phyloP scores from a whole-genome alignment of 2,888 invertebrate species.

The Steinernema carpocapsae region DNA sequence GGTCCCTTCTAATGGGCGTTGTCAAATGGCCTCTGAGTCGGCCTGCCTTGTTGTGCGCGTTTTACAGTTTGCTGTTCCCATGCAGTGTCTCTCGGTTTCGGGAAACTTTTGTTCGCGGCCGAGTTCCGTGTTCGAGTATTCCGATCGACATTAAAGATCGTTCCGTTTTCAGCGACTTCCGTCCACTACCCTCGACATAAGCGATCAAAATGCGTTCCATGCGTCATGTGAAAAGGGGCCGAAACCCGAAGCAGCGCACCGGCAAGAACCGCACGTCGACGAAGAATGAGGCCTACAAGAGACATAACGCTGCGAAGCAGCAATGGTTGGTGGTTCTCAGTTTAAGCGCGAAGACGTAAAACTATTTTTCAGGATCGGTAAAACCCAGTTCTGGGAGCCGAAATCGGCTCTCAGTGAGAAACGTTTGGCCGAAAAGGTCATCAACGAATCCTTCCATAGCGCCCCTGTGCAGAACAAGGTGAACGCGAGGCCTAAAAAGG shows the following conservation, averaged over 20 bases:
- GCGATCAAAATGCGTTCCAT: conserved; percentile 29
- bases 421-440: background rate
- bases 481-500: conserved; percentile 21
- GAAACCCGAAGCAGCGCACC: background rate
- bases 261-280: background rate
- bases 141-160: background rate
- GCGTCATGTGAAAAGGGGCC: conserved; percentile 3
- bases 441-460: background rate
- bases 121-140: background rate
- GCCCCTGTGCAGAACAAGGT: conserved; percentile 10
- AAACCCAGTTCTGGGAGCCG: conserved; percentile 25
- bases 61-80: background rate
- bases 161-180: background rate
- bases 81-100: background rate
- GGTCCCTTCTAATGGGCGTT: background rate
- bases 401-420: background rate
- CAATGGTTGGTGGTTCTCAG: background rate
- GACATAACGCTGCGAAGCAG: background rate
- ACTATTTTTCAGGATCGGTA: background rate
- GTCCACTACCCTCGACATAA: background rate
- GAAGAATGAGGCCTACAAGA: conserved; percentile 11
- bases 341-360: background rate
- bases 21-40: background rate
- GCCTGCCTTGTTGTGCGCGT: background rate
- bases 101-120: background rate